Evolutionary conservation across 2,888 invertebrate genomes (phyloP), one percentile per base, ranked within the genome.

Genomic region (Drosophila neonasuta): DNA sequence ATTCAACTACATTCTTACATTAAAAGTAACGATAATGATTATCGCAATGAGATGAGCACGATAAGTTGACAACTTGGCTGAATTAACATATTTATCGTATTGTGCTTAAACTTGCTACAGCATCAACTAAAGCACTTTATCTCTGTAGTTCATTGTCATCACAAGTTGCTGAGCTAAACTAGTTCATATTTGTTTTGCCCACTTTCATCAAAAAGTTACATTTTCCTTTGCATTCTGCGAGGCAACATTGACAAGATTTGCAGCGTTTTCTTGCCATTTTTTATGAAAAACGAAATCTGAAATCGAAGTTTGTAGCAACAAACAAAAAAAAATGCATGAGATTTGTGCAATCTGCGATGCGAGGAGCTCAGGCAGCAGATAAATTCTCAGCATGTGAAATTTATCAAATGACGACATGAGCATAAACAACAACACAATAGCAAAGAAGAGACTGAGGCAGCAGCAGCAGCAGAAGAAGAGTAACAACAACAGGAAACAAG

Each of bases 301-400:
- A 68, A 73, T 68, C 74, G 61, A 77, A 61, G 77, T 65, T 24
- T 6, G 24, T 6, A 54, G 42, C 45, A 24, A 24, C 60, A 1
- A 1, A 6, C 13, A 13, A 6, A 56, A 57, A 57, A 52, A 61
- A 62, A 57, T 64, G 56, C 72, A 57, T 58, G 65, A 74, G 63
- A 84, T 80, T 78, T 84, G 48, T 71, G 68, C 71, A 71, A 75
- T 68, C 64, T 62, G 66, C 17, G 60, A 46, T 24, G 24, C 24
- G 1, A 46, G 54, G 9, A 50, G 29, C 34, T 49, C 29, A 55
- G 52, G 13, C 71, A 68, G 68, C 67, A 72, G 67, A 86, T 86
- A 84, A 84, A 81, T 76, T 85, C 82, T 48, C 73, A 74, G 69
- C 86, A 83, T 87, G 80, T 74, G 78, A 75, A 77, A 82, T 83